Evolutionary conservation across 2,113 vertebrate genomes (phyloP), one percentile per base, ranked within the genome.

Genomic region (Syrmaticus mikado): DNA sequence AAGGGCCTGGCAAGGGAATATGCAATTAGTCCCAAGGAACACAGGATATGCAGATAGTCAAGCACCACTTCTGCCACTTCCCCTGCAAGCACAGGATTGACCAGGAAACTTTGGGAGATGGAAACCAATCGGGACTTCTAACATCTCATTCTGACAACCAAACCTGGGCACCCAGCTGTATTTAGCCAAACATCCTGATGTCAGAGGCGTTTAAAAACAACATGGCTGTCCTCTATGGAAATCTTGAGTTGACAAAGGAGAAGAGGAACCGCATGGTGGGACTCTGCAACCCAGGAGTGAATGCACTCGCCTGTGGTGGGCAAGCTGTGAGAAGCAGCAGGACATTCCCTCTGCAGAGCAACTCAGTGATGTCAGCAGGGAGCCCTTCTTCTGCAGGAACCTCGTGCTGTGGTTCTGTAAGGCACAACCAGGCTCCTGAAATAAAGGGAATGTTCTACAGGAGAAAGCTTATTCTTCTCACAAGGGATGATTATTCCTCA

Each of bases 291-390:
- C 13, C 75, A 34, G 57, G 21, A 10, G 4, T 8, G 11, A 4
- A 19, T 13, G 4, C 64, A 2, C 28, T 9, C 6, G 17, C 41
- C 27, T 12, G 22, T 18, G 6, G 55, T 8, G 32, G 52, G 28
- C 18, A 9, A n/a, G 43, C 25, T 2, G 11, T 7, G 58, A 22
- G 17, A 16, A 7, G 3, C 2, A 0, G 16, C 13, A 2, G 4
- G 48, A 2, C 4, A 2, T 25, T 0, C 0, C 14, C 6, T 0
- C n/a, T 2, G 17, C 68, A 16, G 27, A 53, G n/a, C 40, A 28
- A 25, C 3, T 4, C 4, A 5, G 1, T 2, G 5, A 10, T 64
- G 9, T 2, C 30, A 1, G 41, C 2, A 16, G 72, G 30, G 36
- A 1, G 46, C 16, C 27, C 4, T 8, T 2, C 32, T 16, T 14